Conservation (phyloP, 2,797 vertebrate species). For the Poeciliopsis turneri region DNA sequence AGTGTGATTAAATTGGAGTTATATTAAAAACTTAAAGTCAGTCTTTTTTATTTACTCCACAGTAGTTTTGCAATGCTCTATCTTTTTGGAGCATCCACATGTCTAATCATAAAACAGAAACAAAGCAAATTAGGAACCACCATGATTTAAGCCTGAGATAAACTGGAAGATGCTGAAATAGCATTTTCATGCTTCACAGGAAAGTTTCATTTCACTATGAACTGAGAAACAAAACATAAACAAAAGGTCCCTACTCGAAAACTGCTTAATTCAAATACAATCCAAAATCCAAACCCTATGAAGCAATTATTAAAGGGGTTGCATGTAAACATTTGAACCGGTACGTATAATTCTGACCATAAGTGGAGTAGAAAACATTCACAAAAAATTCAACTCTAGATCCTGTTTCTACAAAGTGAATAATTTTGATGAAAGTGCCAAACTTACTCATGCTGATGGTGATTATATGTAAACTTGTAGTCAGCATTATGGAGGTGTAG, state of each 20-base stretch:
- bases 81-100: neutral
- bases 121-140: neutral
- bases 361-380: neutral
- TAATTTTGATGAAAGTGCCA: neutral
- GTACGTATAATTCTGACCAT: neutral
- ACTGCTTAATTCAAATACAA: neutral
- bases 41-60: neutral
- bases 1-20: neutral
- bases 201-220: neutral
- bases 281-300: neutral
- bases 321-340: neutral
- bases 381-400: neutral
- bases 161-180: neutral
- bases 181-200: neutral
- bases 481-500: constrained; percentile 17
- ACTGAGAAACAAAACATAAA: neutral
- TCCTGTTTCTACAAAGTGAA: neutral
- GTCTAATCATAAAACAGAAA: neutral
- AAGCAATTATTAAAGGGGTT: neutral
- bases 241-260: neutral
- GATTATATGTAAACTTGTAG: neutral
- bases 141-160: neutral
- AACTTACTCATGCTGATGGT: neutral
- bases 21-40: neutral
- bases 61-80: neutral